These are phyloP conservation scores for Stictonetta naevosa DNA, from an alignment of 2,113 vertebrate genomes.

Conservation along the genomic window DNA sequence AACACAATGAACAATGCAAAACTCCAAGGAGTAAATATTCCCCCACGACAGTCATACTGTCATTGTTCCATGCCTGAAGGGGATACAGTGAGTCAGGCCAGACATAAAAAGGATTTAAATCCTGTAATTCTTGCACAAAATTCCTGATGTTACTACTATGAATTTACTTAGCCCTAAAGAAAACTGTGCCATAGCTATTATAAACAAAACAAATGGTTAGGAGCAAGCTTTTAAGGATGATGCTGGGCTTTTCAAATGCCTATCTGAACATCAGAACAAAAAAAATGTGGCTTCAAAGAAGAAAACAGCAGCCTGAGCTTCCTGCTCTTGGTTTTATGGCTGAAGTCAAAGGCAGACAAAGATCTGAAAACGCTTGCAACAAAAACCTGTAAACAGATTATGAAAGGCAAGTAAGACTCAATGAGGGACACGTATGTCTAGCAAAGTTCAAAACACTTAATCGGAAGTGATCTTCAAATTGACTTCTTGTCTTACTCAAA, in stretches of 20 bases:
- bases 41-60: not conserved
- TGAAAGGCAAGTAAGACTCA: not conserved
- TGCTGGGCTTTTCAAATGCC: conserved; percentile 1
- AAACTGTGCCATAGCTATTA: not conserved
- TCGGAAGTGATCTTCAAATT: not conserved
- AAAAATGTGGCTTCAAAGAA: not conserved
- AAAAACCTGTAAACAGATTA: not conserved
- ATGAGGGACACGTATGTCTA: not conserved
- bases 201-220: not conserved
- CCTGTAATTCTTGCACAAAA: rapidly evolving
- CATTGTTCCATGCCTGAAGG: not conserved
- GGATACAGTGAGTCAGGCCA: not conserved
- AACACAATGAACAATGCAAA: not conserved
- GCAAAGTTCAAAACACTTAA: not conserved
- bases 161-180: not conserved
- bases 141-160: not conserved
- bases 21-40: not conserved
- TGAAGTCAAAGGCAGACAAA: not conserved
- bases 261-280: not conserved
- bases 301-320: not conserved
- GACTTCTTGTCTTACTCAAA: not conserved
- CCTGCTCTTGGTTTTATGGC: not conserved
- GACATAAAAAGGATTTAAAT: not conserved
- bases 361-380: not conserved
- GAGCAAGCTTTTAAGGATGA: conserved; percentile 1